Evolutionary conservation across 2,113 vertebrate species (phyloP), one percentile per base, ranked within the genome.

Genomic region (Lamprotornis superbus): DNA sequence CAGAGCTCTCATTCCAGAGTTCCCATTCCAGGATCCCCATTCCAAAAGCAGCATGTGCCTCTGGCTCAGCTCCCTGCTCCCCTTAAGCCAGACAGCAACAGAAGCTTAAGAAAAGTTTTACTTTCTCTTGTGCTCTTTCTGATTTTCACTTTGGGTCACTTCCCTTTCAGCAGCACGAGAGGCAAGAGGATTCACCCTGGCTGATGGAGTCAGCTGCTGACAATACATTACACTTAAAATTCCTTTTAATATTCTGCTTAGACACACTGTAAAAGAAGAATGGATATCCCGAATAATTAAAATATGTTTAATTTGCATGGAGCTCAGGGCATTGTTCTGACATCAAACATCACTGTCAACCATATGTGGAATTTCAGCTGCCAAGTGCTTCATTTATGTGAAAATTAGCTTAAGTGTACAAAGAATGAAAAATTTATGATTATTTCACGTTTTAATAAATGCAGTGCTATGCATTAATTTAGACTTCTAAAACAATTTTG

Each of bases 401-500:
- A 96, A 98, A 98, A 98, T 99, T 98, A 98, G 98, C 98, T 98
- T 98, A 98, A 98, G 98, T 98, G 98, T 98, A 98, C 98, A 97
- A 98, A 98, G 98, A 98, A 98, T 98, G 97, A 98, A 98, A 98
- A 98, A 98, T 98, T 98, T 98, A 98, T 98, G 98, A 99, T 98
- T 98, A 97, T 98, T 98, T 98, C 98, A 98, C 98, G 97, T 98
- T 98, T 98, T 98, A 98, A 99, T 98, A 98, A 98, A 98, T 97
- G 96, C 97, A 98, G 98, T 97, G 97, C 97, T 98, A 98, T 98
- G 98, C 98, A 98, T 98, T 98, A 99, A 98, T 98, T 98, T 98
- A 98, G 98, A 97, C 97, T 98, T 98, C 98, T 98, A 97, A 97
- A 97, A 97, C 97, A 96, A 97, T 97, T 97, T 97, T 97, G 95